These are phyloP conservation scores for Hemibagrus wyckioides DNA, from an alignment of 2,113 vertebrate species.

Conservation along the genomic window DNA sequence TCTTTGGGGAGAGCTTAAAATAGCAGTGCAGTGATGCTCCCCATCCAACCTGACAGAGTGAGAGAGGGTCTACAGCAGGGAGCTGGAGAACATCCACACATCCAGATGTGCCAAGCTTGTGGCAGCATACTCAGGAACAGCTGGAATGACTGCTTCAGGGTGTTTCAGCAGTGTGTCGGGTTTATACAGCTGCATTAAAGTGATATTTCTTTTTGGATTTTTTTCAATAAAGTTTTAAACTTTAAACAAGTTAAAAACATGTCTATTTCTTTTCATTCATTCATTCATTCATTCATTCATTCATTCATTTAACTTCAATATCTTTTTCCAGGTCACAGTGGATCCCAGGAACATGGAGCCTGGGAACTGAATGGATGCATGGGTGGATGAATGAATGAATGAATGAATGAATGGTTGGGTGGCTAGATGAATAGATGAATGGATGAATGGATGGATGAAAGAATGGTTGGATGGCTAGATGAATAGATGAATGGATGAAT, in stretches of 20 bases:
- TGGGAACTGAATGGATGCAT: neutral
- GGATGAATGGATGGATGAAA: no score
- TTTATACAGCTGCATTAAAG: no score
- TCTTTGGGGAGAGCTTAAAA: conserved; percentile 24
- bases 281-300: neutral
- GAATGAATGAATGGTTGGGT: neutral
- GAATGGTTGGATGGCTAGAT: no score
- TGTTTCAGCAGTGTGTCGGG: neutral
- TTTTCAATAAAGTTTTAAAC: neutral
- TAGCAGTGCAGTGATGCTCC: conserved; percentile 7
- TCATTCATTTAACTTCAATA: neutral
- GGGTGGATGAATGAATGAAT: neutral
- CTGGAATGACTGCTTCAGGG: neutral
- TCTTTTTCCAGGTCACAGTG: neutral
- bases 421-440: no score
- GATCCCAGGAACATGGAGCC: neutral
- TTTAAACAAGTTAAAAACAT: neutral
- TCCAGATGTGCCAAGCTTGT: conserved; percentile 19
- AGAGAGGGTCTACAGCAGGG: neutral
- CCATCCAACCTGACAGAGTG: neutral
- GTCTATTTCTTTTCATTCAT: neutral
- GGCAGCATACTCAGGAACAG: neutral
- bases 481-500: no score
- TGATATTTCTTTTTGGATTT: no score
- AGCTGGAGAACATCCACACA: conserved; percentile 5